These are phyloP conservation scores for Melanocharis versteri DNA, from an alignment of 2,113 vertebrate genomes.

Conservation along the genomic window DNA sequence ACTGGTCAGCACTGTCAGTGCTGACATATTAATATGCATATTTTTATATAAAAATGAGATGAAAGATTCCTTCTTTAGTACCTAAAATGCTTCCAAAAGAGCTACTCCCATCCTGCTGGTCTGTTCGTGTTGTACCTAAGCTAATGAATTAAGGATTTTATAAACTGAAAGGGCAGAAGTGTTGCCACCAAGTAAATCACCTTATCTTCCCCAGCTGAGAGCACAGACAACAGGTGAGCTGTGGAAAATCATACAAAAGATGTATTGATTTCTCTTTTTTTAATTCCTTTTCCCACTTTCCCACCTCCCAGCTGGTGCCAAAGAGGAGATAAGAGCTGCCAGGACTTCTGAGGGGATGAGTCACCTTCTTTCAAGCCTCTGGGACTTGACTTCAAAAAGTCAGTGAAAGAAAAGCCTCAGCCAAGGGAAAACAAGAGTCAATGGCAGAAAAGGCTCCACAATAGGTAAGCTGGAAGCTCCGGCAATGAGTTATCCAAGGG, in stretches of 20 bases:
- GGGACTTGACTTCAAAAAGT: not conserved
- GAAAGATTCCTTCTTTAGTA: not conserved
- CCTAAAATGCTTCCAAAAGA: not conserved
- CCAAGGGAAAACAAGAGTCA: not conserved
- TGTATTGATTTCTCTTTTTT: slow-evolving; percentile 35
- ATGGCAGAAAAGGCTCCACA: not conserved
- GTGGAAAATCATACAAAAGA: slow-evolving; percentile 50
- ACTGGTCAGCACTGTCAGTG: not conserved
- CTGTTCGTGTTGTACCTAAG: not conserved
- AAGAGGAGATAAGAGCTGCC: slow-evolving; percentile 44
- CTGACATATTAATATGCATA: no score
- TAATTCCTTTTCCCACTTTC: not conserved
- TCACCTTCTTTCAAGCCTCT: slow-evolving; percentile 30
- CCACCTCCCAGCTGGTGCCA: slow-evolving; percentile 44
- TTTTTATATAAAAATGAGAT: not conserved
- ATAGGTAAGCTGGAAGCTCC: not conserved
- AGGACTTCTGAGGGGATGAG: slow-evolving; percentile 34
- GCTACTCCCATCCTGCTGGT: not conserved
- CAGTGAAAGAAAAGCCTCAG: not conserved
- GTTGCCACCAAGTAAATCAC: slow-evolving; percentile 41
- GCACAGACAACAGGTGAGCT: slow-evolving; percentile 40
- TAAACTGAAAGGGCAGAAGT: slow-evolving; percentile 18
- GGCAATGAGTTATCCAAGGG: not conserved
- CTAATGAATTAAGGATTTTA: slow-evolving; percentile 28
- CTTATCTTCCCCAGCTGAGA: slow-evolving; percentile 44